These are phyloP conservation scores for Phalanger gymnotis DNA, from an alignment of 2,797 vertebrate species.

Conservation along the genomic window DNA sequence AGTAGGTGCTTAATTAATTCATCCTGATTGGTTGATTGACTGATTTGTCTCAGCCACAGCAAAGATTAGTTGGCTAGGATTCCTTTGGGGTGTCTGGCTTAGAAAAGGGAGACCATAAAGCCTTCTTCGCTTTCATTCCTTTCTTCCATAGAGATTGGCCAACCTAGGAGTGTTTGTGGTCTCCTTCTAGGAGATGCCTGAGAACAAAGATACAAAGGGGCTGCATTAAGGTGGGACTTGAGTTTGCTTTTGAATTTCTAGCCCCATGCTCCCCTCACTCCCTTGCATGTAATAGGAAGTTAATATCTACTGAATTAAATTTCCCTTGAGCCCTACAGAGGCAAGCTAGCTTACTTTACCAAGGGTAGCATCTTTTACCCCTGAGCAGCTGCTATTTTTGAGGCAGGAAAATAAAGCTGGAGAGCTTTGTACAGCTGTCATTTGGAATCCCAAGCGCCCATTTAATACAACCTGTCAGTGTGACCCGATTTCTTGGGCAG, in stretches of 20 bases:
- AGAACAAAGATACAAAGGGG: conserved; percentile 17
- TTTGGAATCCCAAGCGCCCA: conserved; percentile 41
- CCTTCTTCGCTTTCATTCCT: conserved; percentile 7
- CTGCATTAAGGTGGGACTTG: not conserved
- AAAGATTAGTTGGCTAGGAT: not conserved
- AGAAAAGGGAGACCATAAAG: not conserved
- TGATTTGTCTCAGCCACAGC: not conserved
- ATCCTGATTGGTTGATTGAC: not conserved
- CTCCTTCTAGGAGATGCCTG: not conserved
- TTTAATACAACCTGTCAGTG: conserved; percentile 5
- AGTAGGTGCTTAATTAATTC: not conserved
- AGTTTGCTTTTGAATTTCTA: conserved; percentile 24
- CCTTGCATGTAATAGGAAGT: not conserved
- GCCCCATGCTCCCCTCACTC: not conserved
- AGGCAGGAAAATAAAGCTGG: conserved; percentile 42
- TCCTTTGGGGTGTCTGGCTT: not conserved
- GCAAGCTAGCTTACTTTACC: conserved; percentile 26
- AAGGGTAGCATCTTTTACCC: conserved; percentile 15
- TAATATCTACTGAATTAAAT: not conserved
- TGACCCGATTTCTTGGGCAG: conserved; percentile 49
- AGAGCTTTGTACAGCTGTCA: conserved; percentile 40
- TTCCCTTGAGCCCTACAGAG: conserved; percentile 31
- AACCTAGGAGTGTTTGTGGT: not conserved
- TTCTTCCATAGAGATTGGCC: not conserved
- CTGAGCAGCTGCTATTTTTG: conserved; percentile 45